Base-by-base conservation (phyloP, 2,113 vertebrate genomes). In the Nycticebus coucang region DNA sequence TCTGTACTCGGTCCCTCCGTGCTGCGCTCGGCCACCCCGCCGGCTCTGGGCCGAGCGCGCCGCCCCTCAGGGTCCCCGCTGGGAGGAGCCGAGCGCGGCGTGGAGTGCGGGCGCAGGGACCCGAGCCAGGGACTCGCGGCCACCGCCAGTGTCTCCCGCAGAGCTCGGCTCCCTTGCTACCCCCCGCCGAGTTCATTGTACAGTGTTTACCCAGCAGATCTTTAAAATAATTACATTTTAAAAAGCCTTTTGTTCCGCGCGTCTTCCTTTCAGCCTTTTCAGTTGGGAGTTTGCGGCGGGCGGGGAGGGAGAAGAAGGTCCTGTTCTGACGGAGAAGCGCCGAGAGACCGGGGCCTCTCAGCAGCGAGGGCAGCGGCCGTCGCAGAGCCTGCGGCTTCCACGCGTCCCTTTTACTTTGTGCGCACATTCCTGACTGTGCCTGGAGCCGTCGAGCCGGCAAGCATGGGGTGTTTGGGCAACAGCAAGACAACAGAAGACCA, bases 401-500 rank as follows among this genome's bases (percentile, higher is more conserved):
- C 84, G 18, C 10, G 19, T 72, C 18, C 19, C 81, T 10, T 1
- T 6, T 28, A 82, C 89, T 71, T 75, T 97, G 79, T 87, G 95
- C 37, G 97, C 89, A 82, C 91, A 92, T 95, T 77, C 60, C 72
- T 57, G 59, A 57, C 74, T 10, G 97, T 78, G 87, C 90, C 95
- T 97, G 97, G 96, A 95, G 93, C 96, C 97, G 69, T 78, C 93
- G n/a, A 91, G 97, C 95, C 82, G 77, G 96, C 98, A 98, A 98
- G 97, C 95, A 99, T 99, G 99, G 99, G 99, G 98, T 99, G 99
- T 99, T 98, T 99, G 98, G 99, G 99, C 98, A 99, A 99, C 99
- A 99, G 99, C 99, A 99, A 99, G 99, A 99, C 99, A 94, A 98
- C 97, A 0, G 97, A 99, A 98, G 99, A 99, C 98, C 99, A 99